Evolutionary conservation across 1,140 invertebrate species (phyloP).

Genomic region (Pantala flavescens): DNA sequence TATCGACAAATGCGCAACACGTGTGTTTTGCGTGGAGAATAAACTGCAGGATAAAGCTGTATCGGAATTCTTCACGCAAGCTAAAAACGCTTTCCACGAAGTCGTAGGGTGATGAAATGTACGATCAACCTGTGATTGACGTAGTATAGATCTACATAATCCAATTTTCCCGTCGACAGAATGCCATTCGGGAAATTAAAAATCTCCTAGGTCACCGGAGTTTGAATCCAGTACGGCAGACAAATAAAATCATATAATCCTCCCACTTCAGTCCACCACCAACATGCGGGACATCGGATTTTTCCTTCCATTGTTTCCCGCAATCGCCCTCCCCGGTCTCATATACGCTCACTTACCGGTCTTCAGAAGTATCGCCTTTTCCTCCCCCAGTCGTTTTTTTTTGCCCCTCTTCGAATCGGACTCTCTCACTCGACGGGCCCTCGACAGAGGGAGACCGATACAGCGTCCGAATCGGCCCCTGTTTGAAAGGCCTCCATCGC

Average conservation of each 20-base stretch:
- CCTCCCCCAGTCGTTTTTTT: neutral
- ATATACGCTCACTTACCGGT: conserved; percentile 2
- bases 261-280: neutral
- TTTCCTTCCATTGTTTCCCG: neutral
- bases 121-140: too few relatives aligned
- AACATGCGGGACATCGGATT: neutral
- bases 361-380: neutral
- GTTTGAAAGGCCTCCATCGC: neutral
- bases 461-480: neutral
- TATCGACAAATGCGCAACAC: too few relatives aligned
- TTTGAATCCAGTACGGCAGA: neutral
- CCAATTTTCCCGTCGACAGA: too few relatives aligned
- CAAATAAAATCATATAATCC: neutral
- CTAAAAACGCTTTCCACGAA: too few relatives aligned
- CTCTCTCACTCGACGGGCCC: neutral
- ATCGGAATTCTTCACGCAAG: too few relatives aligned
- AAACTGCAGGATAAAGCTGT: too few relatives aligned
- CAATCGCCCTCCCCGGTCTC: neutral
- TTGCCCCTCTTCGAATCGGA: neutral
- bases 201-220: too few relatives aligned
- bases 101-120: too few relatives aligned
- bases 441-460: neutral
- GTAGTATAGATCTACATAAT: too few relatives aligned
- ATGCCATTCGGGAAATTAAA: too few relatives aligned
- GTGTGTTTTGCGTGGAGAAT: too few relatives aligned